Evolutionary conservation across 2,888 invertebrate species (phyloP).

Genomic region (Chrysina gloriosa): DNA sequence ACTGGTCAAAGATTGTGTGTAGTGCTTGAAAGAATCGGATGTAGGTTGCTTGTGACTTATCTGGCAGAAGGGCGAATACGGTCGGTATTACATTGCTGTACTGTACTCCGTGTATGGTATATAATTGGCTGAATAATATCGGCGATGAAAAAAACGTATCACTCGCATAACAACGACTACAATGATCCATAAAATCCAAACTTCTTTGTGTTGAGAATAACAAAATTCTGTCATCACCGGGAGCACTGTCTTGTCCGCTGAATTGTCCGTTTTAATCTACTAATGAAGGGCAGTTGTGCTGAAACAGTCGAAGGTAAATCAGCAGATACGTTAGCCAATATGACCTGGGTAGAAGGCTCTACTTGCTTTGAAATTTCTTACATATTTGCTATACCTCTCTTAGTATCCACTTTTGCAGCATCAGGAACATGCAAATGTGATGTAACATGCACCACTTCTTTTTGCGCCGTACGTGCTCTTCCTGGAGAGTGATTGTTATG

Average conservation of each 20-base stretch:
- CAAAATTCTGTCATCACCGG: neutral
- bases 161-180: conserved; percentile 6
- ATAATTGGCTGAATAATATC: conserved; percentile 1
- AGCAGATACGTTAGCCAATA: conserved; percentile 32
- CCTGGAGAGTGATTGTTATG: conserved; percentile 16
- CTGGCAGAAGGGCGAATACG: conserved; percentile 41
- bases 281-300: conserved; percentile 28
- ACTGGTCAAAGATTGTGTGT: too few species aligned
- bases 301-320: conserved; percentile 28
- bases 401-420: conserved; percentile 2
- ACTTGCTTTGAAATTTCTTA: conserved; percentile 4
- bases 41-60: too few species aligned
- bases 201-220: conserved; percentile 6
- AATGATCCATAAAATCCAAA: neutral
- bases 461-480: conserved; percentile 15
- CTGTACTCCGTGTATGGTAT: conserved; percentile 4
- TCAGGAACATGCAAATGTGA: conserved; percentile 5
- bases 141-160: conserved; percentile 6
- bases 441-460: conserved; percentile 2
- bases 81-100: conserved; percentile 1
- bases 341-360: conserved; percentile 26
- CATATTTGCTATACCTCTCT: neutral
- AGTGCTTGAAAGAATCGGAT: too few species aligned
- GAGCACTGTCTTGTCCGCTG: conserved; percentile 14
- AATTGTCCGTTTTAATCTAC: conserved; percentile 33